Evolutionary conservation across 2,113 vertebrate genomes (phyloP).

Genomic region (Ailurus styani): DNA sequence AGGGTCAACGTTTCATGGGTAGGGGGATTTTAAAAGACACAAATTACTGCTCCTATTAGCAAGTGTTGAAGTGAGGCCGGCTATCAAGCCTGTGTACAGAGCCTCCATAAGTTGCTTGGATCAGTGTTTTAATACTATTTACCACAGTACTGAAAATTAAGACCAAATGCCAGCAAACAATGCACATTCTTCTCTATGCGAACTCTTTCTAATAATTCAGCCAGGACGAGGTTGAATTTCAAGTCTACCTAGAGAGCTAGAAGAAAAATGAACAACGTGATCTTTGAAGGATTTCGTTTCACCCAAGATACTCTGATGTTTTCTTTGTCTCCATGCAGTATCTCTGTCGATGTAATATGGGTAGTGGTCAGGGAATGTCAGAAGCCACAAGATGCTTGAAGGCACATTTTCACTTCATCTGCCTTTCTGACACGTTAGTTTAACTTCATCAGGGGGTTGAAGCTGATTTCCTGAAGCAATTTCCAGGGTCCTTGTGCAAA

Average conservation of each 20-base stretch:
- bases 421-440: slow-evolving; percentile 29
- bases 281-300: background rate
- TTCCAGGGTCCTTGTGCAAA: slow-evolving; percentile 41
- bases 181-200: rapidly evolving
- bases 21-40: slow-evolving; percentile 40
- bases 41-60: background rate
- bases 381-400: background rate
- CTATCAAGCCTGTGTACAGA: background rate
- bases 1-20: background rate
- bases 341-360: background rate
- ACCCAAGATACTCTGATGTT: background rate
- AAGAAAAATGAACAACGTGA: background rate
- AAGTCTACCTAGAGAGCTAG: background rate
- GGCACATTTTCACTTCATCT: slow-evolving; percentile 24
- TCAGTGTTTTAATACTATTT: background rate
- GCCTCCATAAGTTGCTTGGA: background rate
- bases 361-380: background rate
- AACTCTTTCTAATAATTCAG: background rate
- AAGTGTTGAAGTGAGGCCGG: background rate
- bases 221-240: background rate
- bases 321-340: background rate
- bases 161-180: background rate
- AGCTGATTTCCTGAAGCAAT: slow-evolving; percentile 42
- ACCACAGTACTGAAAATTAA: background rate
- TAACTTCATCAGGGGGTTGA: slow-evolving; percentile 30